Evolutionary conservation across 92 coral and sea anemone species (phyloP).

Genomic region (Anthopleura xanthogrammica): DNA sequence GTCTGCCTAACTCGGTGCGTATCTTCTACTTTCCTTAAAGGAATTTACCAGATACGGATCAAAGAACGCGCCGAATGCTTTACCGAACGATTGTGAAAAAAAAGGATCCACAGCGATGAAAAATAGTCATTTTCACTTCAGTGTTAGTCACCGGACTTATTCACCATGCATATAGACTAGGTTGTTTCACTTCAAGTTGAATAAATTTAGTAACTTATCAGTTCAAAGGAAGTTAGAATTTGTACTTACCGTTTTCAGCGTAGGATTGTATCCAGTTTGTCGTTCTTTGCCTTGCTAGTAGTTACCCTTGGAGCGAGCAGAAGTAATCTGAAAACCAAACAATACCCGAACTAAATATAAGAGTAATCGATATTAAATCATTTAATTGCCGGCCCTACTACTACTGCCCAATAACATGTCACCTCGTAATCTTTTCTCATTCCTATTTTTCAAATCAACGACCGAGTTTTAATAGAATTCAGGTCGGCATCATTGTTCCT

Average conservation of each 20-base stretch:
- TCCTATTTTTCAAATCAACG: neutral
- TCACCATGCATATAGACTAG: no score
- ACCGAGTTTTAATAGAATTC: neutral
- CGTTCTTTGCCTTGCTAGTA: neutral
- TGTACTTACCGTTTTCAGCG: neutral
- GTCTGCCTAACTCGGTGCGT: neutral
- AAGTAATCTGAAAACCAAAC: neutral
- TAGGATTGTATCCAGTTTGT: neutral
- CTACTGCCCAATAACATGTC: neutral
- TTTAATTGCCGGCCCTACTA: neutral
- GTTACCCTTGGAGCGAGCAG: neutral
- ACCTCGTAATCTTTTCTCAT: neutral
- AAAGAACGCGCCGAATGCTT: neutral
- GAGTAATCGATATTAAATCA: neutral
- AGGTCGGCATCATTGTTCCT: neutral
- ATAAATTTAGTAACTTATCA: no score
- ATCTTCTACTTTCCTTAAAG: neutral
- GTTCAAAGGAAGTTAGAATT: neutral
- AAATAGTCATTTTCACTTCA: no score
- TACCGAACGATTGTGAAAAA: neutral
- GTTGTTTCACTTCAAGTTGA: no score
- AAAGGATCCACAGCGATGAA: no score
- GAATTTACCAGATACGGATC: neutral
- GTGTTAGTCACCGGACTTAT: no score
- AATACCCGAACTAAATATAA: neutral